Evolutionary conservation across 2,888 invertebrate genomes (phyloP).

Genomic region (Bruchidius siliquastri): DNA sequence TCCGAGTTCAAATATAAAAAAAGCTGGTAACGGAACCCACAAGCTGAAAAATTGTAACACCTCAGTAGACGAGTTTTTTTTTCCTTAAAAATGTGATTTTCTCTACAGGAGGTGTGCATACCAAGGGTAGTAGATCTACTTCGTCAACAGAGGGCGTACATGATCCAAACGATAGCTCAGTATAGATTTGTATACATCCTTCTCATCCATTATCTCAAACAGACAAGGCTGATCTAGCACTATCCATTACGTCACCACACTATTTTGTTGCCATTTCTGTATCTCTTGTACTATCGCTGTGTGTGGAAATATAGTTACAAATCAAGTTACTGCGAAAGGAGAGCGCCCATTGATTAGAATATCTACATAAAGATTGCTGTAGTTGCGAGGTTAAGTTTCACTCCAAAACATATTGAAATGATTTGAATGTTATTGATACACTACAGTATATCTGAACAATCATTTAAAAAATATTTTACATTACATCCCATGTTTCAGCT

Average conservation of each 20-base stretch:
- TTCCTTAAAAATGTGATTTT: not conserved
- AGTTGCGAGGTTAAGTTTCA: no score
- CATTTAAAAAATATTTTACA: no score
- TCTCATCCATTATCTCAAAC: constrained; percentile 78
- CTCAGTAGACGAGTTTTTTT: not conserved
- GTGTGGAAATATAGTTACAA: not conserved
- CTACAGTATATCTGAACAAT: no score
- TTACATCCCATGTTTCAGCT: no score
- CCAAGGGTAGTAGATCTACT: constrained; percentile 75
- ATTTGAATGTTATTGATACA: no score
- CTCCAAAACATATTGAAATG: no score
- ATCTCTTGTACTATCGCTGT: not conserved
- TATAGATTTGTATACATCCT: constrained; percentile 85
- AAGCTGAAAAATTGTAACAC: no score
- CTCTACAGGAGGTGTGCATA: constrained; percentile 74
- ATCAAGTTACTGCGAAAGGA: not conserved
- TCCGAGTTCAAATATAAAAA: no score
- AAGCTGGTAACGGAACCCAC: no score
- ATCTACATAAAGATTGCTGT: not conserved
- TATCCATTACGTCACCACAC: not conserved
- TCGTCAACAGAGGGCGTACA: constrained; percentile 81
- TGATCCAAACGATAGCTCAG: constrained; percentile 84
- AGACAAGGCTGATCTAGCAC: constrained; percentile 74
- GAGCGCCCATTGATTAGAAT: not conserved
- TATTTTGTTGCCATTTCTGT: not conserved